Conservation (phyloP, 2,113 vertebrate species). For the Cynopterus brachyotis region DNA sequence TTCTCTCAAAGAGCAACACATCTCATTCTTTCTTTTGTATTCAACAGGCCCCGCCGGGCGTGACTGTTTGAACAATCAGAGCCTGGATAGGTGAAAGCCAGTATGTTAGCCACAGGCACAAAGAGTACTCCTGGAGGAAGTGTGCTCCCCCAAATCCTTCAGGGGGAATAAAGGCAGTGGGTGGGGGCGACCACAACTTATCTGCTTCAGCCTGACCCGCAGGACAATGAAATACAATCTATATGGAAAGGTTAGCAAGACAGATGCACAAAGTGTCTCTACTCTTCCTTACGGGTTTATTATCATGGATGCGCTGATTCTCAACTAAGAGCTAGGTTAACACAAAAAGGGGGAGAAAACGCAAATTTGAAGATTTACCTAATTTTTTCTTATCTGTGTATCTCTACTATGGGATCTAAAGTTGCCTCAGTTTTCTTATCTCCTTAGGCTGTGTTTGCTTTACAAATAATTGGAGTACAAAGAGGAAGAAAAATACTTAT, state of each 20-base stretch:
- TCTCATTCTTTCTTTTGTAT: not conserved
- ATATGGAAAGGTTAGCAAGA: not conserved
- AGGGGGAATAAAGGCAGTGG: not conserved
- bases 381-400: not conserved
- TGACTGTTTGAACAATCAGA: not conserved
- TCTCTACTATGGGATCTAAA: not conserved
- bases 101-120: not conserved
- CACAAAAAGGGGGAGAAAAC: not conserved
- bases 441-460: not conserved
- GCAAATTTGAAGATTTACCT: not conserved
- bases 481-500: not conserved
- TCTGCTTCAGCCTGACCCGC: not conserved
- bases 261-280: fast-evolving
- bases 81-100: not conserved
- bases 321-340: not conserved
- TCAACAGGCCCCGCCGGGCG: not conserved
- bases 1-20: not conserved
- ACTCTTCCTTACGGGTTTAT: not conserved
- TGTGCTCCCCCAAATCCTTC: not conserved
- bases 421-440: not conserved
- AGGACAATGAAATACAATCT: not conserved
- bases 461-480: not conserved
- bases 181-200: no score
- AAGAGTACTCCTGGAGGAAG: not conserved
- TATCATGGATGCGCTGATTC: not conserved